Conservation (phyloP, 2,888 invertebrate genomes). For the Leptarthrus brevirostris region DNA sequence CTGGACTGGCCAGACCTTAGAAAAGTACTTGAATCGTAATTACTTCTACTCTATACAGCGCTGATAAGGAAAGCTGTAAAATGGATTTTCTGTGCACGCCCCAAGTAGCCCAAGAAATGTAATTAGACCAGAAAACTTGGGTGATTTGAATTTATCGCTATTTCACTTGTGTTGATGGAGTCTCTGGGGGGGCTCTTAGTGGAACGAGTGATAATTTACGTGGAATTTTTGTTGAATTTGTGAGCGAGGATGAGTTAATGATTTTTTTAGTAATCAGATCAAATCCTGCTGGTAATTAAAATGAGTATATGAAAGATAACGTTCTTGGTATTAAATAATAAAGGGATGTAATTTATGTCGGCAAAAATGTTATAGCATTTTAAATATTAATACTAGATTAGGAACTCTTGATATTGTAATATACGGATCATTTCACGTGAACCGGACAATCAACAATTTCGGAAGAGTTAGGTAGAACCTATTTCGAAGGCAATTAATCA, state of each 20-base stretch:
- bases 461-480: too few relatives aligned
- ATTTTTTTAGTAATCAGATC: not conserved
- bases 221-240: conserved; percentile 1
- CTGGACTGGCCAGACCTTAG: not conserved
- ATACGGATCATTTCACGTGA: too few relatives aligned
- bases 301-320: too few relatives aligned
- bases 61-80: conserved; percentile 26
- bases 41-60: conserved; percentile 5
- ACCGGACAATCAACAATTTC: too few relatives aligned
- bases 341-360: too few relatives aligned
- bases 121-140: conserved; percentile 29
- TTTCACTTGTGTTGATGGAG: not conserved
- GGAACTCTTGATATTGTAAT: too few relatives aligned
- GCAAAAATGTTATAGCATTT: too few relatives aligned
- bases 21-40: conserved; percentile 34
- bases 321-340: too few relatives aligned
- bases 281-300: conserved; percentile 12
- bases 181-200: not conserved
- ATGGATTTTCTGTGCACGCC: conserved; percentile 32
- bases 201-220: not conserved
- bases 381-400: too few relatives aligned
- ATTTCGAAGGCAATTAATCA: too few relatives aligned
- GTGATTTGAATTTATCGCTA: conserved; percentile 33
- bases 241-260: not conserved
- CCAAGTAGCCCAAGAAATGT: conserved; percentile 16